Conservation (phyloP, 1,140 invertebrate species). For the Cydia amplana region DNA sequence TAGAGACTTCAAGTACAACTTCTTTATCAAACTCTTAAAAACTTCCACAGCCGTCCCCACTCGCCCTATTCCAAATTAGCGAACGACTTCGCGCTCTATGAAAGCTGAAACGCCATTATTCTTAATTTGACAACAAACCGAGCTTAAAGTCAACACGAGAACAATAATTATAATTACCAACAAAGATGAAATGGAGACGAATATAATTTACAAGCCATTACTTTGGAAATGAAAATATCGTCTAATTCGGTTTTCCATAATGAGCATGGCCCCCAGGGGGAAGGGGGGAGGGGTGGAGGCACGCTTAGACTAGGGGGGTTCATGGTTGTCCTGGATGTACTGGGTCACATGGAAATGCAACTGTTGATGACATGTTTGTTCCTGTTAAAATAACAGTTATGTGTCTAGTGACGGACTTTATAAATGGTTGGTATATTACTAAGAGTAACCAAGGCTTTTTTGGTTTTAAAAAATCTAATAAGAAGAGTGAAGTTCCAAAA, state of each 20-base stretch:
- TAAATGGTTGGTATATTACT: no score
- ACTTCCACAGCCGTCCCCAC: background rate
- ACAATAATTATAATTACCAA: constrained; percentile 29
- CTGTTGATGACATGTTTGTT: background rate
- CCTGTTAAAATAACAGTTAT: background rate
- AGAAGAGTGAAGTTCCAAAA: no score
- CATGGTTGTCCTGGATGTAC: background rate
- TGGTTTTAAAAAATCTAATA: no score
- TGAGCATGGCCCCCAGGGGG: background rate
- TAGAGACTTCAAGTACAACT: background rate
- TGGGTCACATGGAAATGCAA: background rate
- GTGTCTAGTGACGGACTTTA: no score
- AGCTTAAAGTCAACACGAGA: constrained; percentile 7
- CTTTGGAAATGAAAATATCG: constrained; percentile 24
- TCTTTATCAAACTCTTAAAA: background rate
- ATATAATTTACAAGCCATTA: constrained; percentile 27
- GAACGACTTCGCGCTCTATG: background rate
- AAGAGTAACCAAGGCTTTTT: no score
- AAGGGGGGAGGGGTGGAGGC: background rate
- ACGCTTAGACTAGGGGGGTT: background rate
- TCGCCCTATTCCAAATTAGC: background rate
- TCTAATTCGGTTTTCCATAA: constrained; percentile 29
- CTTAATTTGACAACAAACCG: constrained; percentile 16
- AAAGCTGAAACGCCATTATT: background rate
- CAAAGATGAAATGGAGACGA: constrained; percentile 29